Base-by-base conservation (phyloP, 2,888 invertebrate species). In the Sphaeridia pumilis region DNA sequence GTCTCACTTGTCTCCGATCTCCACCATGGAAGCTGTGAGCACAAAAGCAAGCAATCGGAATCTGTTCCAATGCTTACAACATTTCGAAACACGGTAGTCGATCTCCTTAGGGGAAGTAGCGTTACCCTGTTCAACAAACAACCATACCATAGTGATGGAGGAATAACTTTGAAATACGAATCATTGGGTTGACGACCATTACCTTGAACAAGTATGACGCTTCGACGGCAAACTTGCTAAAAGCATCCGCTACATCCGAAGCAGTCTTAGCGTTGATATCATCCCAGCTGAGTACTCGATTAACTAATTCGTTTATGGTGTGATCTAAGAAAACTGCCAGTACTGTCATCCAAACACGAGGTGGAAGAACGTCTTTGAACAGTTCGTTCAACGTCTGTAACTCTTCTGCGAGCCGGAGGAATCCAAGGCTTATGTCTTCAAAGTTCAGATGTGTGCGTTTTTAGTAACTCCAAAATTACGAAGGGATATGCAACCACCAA, bases 181-280 rank as follows among this genome's bases (percentile, higher is more conserved):
- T 3, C 14, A 57, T 27, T 28, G 21, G 31, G n/a, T 38, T 48
- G 2, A 3, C 25, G 17, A 24, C 17, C 25, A 48, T 4, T 71
- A 83, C 82, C 70, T 79, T 78, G 68, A 89, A 90, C 44, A 87
- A 74, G 45, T 74, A 74, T 0, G 87, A 85, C 1, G 80, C 80
- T 67, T 83, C 80, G 57, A 81, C 78, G 25, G 82, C 73, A 35
- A 90, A 78, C 49, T 83, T 75, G 31, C 76, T 76, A 65, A 87
- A 83, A 49, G 88, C 76, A 45, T 80, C 80, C n/a, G 82, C 81
- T 51, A 94, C 75, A 66, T 87, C 83, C 48, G 80, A 78, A 2
- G 87, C 86, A 68, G 84, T 83, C 64, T 83, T 80, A 35, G 85
- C 82, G 1, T 89, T 83, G 61, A 95, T 89, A 69, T 95, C 94